Conservation (phyloP, 2,888 invertebrate species). For the Oscheius sp. region DNA sequence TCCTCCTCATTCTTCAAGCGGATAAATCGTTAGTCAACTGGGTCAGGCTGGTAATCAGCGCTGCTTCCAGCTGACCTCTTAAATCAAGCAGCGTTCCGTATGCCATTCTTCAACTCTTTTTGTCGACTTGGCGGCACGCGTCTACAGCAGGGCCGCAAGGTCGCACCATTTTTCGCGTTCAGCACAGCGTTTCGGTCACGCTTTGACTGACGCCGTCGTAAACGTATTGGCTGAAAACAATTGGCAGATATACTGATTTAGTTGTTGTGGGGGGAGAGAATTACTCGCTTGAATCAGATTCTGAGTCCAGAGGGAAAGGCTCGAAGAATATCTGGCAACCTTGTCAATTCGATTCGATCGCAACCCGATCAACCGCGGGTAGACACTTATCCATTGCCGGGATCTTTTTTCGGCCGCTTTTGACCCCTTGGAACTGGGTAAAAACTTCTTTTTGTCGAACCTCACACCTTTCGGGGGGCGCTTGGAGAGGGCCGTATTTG, state of each 20-base stretch:
- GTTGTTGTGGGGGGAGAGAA: neutral
- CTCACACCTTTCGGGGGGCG: too few species aligned
- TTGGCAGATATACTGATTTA: neutral
- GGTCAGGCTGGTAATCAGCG: neutral
- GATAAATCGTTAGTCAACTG: neutral
- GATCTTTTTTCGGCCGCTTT: neutral
- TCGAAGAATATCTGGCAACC: too few species aligned
- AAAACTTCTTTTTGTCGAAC: neutral
- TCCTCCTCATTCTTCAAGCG: neutral
- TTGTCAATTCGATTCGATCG: too few species aligned
- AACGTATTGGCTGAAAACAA: conserved; percentile 18
- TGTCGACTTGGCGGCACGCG: conserved; percentile 4
- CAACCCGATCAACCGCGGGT: too few species aligned
- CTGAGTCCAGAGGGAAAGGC: neutral
- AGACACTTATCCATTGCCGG: too few species aligned
- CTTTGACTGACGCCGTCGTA: neutral
- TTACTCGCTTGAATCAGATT: neutral
- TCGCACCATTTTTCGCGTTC: conserved; percentile 11
- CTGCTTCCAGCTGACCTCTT: neutral
- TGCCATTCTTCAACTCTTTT: conserved; percentile 7
- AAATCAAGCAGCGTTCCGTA: conserved; percentile 1
- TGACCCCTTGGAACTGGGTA: neutral
- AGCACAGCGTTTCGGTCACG: conserved; percentile 18
- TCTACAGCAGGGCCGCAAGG: too few species aligned
- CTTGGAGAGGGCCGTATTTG: too few species aligned